phyloP scores from a whole-genome alignment of 53 echinoderm and acorn worm genomes.

The Crossaster papposus region DNA sequence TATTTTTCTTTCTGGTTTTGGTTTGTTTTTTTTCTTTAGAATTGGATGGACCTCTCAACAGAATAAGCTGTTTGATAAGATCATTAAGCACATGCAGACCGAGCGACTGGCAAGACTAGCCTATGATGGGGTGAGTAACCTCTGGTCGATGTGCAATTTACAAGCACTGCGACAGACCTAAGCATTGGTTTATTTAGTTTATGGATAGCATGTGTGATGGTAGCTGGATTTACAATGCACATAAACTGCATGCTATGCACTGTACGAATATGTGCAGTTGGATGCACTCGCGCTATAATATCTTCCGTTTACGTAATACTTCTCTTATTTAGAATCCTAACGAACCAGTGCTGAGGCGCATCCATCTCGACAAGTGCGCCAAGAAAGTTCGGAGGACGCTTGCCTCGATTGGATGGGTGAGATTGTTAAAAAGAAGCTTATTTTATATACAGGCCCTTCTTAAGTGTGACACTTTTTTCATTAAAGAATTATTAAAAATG shows the following conservation, averaged over 20 bases:
- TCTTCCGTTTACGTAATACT: too few species aligned
- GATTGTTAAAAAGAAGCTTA: neutral
- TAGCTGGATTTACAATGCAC: too few species aligned
- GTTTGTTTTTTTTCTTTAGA: constrained; percentile 49
- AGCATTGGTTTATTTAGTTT: too few species aligned
- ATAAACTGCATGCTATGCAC: too few species aligned
- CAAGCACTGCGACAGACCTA: too few species aligned
- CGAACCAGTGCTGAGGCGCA: constrained; percentile 91
- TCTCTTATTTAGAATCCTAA: constrained; percentile 70
- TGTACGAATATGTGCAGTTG: too few species aligned
- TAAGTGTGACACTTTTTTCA: too few species aligned
- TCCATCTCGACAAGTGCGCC: constrained; percentile 92
- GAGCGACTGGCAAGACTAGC: constrained; percentile 90
- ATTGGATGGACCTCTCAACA: constrained; percentile 92
- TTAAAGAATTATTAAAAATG: too few species aligned
- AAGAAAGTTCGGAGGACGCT: constrained; percentile 86
- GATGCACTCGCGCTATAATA: too few species aligned
- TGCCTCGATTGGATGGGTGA: constrained; percentile 95
- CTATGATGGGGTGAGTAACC: constrained; percentile 81
- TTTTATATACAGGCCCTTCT: neutral
- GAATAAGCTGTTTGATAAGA: constrained; percentile 91
- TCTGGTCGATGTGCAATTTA: too few species aligned
- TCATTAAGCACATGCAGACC: constrained; percentile 86
- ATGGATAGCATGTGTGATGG: too few species aligned
- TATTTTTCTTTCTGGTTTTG: too few species aligned